A percentile compares a stretch with the other conserved stretches of the same genome.
Evolutionary conservation across 2,888 invertebrate genomes (phyloP).

Genomic region (Plagodis pulveraria): DNA sequence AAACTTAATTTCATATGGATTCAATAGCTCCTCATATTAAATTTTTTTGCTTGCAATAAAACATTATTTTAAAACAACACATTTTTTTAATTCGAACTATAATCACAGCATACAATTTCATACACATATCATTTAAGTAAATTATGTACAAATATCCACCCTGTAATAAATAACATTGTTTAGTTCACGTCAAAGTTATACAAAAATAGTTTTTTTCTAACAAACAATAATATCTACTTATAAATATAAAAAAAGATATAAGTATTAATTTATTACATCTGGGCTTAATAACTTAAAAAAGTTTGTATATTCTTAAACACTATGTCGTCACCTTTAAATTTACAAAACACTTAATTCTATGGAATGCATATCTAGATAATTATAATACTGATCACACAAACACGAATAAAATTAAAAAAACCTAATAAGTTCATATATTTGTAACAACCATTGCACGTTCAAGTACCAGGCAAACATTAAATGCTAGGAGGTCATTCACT

Average conservation of each 20-base stretch:
- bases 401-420: slow-evolving; percentile 41
- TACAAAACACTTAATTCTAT: slow-evolving; percentile 47
- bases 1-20: no score
- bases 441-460: slow-evolving; percentile 33
- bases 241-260: background rate
- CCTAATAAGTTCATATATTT: slow-evolving; percentile 38
- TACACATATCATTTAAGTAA: slow-evolving; percentile 29
- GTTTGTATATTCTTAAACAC: slow-evolving; percentile 33
- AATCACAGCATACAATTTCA: slow-evolving; percentile 46
- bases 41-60: slow-evolving; percentile 32
- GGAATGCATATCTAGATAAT: slow-evolving; percentile 50
- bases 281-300: slow-evolving; percentile 5
- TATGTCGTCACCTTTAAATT: slow-evolving; percentile 53
- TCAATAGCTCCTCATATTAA: no score
- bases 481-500: slow-evolving; percentile 38
- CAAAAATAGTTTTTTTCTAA: slow-evolving; percentile 1
- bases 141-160: slow-evolving; percentile 39
- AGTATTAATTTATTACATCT: slow-evolving; percentile 1
- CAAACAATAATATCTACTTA: background rate
- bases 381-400: slow-evolving; percentile 74
- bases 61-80: slow-evolving; percentile 53
- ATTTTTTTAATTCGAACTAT: slow-evolving; percentile 53
- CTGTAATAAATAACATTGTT: slow-evolving; percentile 39
- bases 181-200: slow-evolving; percentile 21
- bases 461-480: slow-evolving; percentile 48